Evolutionary conservation across 2,797 vertebrate genomes (phyloP), one percentile per base, ranked within the genome.

Genomic region (Diceros bicornis): DNA sequence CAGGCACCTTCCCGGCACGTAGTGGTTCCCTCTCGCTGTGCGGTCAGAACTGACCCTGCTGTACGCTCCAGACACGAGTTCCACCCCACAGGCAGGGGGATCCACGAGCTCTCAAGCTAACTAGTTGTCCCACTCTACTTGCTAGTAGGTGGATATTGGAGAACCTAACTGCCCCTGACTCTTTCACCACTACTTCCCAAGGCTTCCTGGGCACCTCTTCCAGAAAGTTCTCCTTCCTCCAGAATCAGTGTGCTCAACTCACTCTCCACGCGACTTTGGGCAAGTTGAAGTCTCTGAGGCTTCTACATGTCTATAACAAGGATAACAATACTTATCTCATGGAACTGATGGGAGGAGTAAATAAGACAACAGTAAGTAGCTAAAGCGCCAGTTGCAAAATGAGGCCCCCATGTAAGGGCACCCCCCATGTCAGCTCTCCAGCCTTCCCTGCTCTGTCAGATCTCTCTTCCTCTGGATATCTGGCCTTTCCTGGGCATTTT

Each of bases 341-440:
- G 17, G 17, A 23, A 16, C 7, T 21, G 25, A 23, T 0, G 27
- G 16, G 69, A 69, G 44, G 77, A 29, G 12, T 29, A 25, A 83
- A 81, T 12, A 57, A 83, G 89, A 61, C 62, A 18, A 4, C 0
- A 1, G 41, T 52, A 41, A 47, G 50, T 2, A 61, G 50, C 68
- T 1, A 3, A 71, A 17, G 32, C 29, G 29, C 37, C 68, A 52
- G 61, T 4, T 12, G 21, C 2, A 23, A 34, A 29, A 7, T 1
- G 6, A 81, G 59, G 52, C 11, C 20, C 32, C 61, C 18, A 17
- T 0, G 0, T 6, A 27, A 6, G 8, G 66, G 25, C 27, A 32
- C 4, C 4, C 0, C 23, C 50, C 25, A 3, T 0, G 21, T 29
- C 4, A 0, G 52, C 11, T 6, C 1, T 21, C 44, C n/a, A 17